A percentile compares a stretch with the other conserved stretches of the same genome.
These are phyloP conservation scores for Phocides pigmalion DNA, from an alignment of 1,140 invertebrate genomes.

Conservation along the genomic window DNA sequence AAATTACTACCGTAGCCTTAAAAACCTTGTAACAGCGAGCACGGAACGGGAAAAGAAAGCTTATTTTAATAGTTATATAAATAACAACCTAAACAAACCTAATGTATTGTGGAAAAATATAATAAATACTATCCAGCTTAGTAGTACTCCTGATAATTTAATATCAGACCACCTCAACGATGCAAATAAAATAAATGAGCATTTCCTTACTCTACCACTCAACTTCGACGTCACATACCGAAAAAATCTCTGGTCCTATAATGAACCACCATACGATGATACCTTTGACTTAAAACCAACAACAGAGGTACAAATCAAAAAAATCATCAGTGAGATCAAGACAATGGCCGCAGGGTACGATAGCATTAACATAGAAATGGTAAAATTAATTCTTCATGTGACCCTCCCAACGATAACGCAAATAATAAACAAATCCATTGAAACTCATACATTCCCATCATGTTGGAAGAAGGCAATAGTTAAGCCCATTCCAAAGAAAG, in stretches of 20 bases:
- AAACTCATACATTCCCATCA: neutral
- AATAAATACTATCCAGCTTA: constrained; percentile 4
- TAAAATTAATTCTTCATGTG: neutral
- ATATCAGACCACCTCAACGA: constrained; percentile 28
- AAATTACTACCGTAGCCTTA: constrained; percentile 31
- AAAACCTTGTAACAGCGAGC: constrained; percentile 18
- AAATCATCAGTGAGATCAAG: neutral
- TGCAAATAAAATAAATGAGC: constrained; percentile 29
- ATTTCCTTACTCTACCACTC: constrained; percentile 22
- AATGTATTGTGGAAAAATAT: constrained; percentile 36
- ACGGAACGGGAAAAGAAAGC: constrained; percentile 37
- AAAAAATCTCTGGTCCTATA: no score
- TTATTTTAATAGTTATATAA: constrained; percentile 32
- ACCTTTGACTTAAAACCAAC: neutral
- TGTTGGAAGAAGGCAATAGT: neutral
- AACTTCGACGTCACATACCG: no score
- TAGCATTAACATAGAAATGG: neutral
- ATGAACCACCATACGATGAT: neutral
- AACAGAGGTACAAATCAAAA: neutral
- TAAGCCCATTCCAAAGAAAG: neutral
- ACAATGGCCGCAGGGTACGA: neutral
- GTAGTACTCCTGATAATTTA: neutral
- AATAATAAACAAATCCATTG: neutral
- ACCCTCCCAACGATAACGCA: neutral
- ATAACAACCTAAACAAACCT: constrained; percentile 35